Conservation (phyloP, 1,140 invertebrate species). For the Hylyphantes graminicola region DNA sequence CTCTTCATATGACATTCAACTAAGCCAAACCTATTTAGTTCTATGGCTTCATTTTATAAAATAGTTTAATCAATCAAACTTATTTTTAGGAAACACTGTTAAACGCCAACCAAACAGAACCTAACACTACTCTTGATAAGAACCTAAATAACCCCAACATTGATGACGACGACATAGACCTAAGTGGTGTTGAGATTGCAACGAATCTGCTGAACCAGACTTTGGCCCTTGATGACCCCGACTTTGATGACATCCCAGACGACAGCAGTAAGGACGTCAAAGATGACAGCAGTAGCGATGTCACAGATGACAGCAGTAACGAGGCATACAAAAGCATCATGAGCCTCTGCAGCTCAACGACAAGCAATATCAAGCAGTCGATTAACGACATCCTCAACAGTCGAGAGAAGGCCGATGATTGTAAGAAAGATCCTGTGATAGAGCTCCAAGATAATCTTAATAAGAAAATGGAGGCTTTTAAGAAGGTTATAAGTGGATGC, state of each 20-base stretch:
- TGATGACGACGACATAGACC: neutral
- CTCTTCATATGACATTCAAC: too few relatives aligned
- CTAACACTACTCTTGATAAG: too few relatives aligned
- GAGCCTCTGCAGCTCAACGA: conserved; percentile 42
- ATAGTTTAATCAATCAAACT: too few relatives aligned
- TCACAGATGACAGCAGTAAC: neutral
- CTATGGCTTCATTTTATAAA: too few relatives aligned
- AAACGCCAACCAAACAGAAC: too few relatives aligned
- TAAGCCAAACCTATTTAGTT: too few relatives aligned
- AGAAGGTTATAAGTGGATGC: conserved; percentile 20
- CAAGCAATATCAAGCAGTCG: conserved; percentile 41
- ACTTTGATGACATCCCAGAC: neutral
- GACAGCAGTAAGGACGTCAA: conserved; percentile 8
- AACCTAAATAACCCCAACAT: neutral
- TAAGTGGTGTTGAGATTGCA: neutral
- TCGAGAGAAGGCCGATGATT: conserved; percentile 23
- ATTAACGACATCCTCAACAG: conserved; percentile 50
- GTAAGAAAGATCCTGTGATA: conserved; percentile 18
- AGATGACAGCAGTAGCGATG: conserved; percentile 13
- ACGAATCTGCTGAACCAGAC: neutral
- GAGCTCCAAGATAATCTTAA: conserved; percentile 38
- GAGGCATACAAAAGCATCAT: conserved; percentile 36
- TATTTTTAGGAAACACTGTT: too few relatives aligned
- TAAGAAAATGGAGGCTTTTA: conserved; percentile 48
- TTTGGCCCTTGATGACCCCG: conserved; percentile 24